Evolutionary conservation across 2,113 vertebrate species (phyloP).

Genomic region (Odobenus rosmarus): DNA sequence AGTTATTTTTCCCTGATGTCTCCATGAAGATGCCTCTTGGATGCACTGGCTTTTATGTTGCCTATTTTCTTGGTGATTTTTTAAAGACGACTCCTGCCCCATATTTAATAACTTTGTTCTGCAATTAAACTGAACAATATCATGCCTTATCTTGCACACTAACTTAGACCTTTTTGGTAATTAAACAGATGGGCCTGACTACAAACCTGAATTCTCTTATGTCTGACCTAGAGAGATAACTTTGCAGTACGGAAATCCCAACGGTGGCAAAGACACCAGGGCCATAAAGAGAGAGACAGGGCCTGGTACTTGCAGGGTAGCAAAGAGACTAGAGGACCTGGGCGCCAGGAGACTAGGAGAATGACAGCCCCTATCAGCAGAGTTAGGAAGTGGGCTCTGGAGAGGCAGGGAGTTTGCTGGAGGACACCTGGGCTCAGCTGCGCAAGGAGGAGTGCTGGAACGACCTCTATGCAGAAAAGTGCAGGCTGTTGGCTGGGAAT

Average conservation of each 20-base stretch:
- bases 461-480: neutral
- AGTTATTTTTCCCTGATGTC: slow-evolving; percentile 74
- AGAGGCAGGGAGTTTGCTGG: neutral
- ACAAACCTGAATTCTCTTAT: neutral
- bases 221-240: neutral
- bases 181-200: neutral
- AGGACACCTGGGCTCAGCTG: neutral
- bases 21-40: slow-evolving; percentile 54
- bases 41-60: neutral
- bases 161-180: neutral
- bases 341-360: neutral
- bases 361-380: accelerated
- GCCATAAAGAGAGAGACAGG: neutral
- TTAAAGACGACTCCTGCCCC: neutral
- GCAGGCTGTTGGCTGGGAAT: neutral
- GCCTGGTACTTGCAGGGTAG: neutral
- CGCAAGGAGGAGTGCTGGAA: neutral
- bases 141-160: neutral
- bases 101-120: slow-evolving; percentile 14
- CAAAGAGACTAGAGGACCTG: neutral
- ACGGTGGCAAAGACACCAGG: neutral
- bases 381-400: neutral
- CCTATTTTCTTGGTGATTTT: neutral
- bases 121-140: neutral
- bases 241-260: neutral